phyloP scores from a whole-genome alignment of 2,113 vertebrate species.

The Chionomys nivalis region DNA sequence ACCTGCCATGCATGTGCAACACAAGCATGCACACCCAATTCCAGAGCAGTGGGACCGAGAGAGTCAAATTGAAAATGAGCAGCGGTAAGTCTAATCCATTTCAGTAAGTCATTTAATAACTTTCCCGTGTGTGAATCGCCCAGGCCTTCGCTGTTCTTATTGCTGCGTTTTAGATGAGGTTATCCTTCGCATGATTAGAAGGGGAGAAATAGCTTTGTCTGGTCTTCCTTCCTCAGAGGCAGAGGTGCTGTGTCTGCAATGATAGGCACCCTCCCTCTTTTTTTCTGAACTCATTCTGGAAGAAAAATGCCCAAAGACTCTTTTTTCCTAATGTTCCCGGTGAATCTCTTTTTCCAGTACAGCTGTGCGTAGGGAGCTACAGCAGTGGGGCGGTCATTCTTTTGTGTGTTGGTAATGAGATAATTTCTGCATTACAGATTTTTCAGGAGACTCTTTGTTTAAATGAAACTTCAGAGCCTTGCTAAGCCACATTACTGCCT shows the following conservation, averaged over 20 bases:
- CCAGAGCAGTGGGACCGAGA: not conserved
- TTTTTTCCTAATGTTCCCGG: not conserved
- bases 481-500: constrained; percentile 24
- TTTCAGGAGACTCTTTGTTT: constrained; percentile 69
- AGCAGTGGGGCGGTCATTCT: not conserved
- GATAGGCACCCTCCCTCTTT: not conserved
- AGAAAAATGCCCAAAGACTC: not conserved
- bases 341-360: constrained; percentile 1
- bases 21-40: not conserved
- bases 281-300: not conserved
- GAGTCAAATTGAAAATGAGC: not conserved
- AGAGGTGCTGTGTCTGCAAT: not conserved
- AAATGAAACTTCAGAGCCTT: constrained; percentile 64
- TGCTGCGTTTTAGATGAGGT: not conserved
- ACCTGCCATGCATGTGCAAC: not conserved
- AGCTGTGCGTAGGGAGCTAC: constrained; percentile 49
- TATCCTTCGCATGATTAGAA: not conserved
- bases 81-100: not conserved
- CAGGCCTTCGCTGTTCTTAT: not conserved
- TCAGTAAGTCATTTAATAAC: not conserved
- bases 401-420: constrained; percentile 52
- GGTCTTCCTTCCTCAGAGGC: not conserved
- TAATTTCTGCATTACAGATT: constrained; percentile 58
- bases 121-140: not conserved
- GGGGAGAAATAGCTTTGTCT: not conserved